These are phyloP conservation scores for Portunus trituberculatus DNA, from an alignment of 1,140 invertebrate species.

Conservation along the genomic window DNA sequence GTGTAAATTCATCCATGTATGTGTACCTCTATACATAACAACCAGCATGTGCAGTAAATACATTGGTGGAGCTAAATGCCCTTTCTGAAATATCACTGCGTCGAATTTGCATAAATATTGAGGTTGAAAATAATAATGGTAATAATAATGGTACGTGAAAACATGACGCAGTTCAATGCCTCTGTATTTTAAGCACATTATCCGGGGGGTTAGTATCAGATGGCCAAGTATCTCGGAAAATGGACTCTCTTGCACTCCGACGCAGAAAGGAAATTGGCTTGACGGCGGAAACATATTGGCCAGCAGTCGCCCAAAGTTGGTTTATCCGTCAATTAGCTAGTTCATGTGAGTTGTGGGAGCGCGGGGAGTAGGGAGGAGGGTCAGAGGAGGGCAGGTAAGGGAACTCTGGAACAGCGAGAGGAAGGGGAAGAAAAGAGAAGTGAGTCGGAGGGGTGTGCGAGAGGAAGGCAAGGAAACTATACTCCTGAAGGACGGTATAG, in stretches of 20 bases:
- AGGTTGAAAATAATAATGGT: constrained; percentile 30
- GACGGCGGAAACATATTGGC: constrained; percentile 25
- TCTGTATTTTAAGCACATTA: constrained; percentile 46
- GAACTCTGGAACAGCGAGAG: not conserved
- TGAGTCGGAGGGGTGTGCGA: not conserved
- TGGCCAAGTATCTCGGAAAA: not conserved
- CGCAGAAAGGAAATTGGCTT: not conserved
- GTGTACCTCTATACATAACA: not conserved
- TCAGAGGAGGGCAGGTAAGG: not conserved
- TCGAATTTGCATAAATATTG: constrained; percentile 45
- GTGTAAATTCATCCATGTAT: not conserved
- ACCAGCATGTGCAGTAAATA: constrained; percentile 1
- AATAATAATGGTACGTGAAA: constrained; percentile 31
- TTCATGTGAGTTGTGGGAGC: constrained; percentile 32
- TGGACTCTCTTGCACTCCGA: constrained; percentile 16
- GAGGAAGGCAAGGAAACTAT: not conserved
- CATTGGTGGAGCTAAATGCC: not conserved
- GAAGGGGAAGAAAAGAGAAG: not conserved
- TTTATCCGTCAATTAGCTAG: constrained; percentile 52
- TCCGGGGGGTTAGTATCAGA: constrained; percentile 25
- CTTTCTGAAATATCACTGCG: not conserved
- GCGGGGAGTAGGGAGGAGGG: not conserved
- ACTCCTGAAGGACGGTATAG: not conserved
- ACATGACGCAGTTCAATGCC: constrained; percentile 38
- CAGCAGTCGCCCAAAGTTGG: constrained; percentile 28